Conservation (phyloP, 2,113 vertebrate species). For the Burhinus oedicnemus region DNA sequence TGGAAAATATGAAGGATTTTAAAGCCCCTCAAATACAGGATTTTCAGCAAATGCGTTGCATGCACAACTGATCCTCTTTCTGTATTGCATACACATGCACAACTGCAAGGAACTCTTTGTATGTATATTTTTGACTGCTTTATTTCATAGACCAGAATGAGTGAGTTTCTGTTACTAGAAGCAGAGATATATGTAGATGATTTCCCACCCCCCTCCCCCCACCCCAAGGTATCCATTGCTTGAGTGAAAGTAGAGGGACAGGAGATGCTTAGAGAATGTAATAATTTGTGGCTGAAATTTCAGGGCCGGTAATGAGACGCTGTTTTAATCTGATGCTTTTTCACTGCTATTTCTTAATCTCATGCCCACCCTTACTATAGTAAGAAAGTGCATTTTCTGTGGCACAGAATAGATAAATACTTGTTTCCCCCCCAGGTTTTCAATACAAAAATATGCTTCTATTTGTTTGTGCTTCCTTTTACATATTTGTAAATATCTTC, state of each 20-base stretch:
- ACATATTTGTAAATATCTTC: neutral
- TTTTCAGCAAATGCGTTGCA: neutral
- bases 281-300: neutral
- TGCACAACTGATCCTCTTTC: neutral
- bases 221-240: too few relatives aligned
- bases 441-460: neutral
- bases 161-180: neutral
- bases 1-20: neutral
- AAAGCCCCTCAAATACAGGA: neutral
- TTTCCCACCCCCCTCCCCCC: rapidly evolving
- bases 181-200: neutral
- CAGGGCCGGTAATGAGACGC: neutral
- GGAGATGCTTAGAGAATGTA: neutral
- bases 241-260: neutral
- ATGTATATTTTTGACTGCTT: neutral
- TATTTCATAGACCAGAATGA: neutral
- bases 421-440: neutral
- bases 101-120: neutral
- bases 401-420: neutral
- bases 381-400: neutral
- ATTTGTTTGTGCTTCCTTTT: neutral
- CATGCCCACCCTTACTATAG: neutral
- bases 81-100: rapidly evolving
- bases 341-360: neutral
- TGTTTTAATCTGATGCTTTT: neutral